Conservation (phyloP, 2,113 vertebrate species). For the Phasianus colchicus region DNA sequence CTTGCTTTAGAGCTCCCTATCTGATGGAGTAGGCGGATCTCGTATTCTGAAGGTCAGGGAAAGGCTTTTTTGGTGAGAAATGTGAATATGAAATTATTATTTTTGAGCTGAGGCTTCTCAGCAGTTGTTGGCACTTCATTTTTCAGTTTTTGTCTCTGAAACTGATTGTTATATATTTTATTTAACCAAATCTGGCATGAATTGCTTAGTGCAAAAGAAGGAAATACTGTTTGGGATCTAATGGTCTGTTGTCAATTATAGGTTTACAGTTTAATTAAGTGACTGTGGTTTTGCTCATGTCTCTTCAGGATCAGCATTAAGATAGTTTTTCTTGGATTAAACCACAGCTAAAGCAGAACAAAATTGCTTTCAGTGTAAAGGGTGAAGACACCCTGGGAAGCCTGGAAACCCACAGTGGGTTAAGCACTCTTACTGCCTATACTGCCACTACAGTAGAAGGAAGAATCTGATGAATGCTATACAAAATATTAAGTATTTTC, state of each 20-base stretch:
- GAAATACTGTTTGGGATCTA: constrained; percentile 8
- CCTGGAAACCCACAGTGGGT: constrained; percentile 13
- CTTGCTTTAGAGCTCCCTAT: background rate
- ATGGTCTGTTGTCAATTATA: background rate
- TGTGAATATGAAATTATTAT: background rate
- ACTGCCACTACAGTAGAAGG: background rate
- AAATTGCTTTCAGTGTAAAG: background rate
- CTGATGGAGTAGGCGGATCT: background rate
- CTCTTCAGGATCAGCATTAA: constrained; percentile 61
- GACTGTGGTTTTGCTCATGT: constrained; percentile 32
- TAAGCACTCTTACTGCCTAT: constrained; percentile 7
- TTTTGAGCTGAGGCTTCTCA: background rate
- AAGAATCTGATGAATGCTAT: constrained; percentile 16
- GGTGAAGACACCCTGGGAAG: background rate
- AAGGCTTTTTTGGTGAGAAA: constrained; percentile 63
- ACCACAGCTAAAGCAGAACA: constrained; percentile 18
- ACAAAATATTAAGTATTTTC: constrained; percentile 17
- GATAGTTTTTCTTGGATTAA: constrained; percentile 66
- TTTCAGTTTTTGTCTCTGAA: background rate
- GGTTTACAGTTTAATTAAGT: constrained; percentile 50
- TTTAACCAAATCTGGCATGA: background rate
- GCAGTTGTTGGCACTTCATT: background rate
- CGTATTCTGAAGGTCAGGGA: constrained; percentile 62
- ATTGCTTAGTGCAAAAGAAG: constrained; percentile 7
- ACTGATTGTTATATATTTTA: background rate